Percentiles rank a stretch among this genome's conserved stretches.
phyloP scores from a whole-genome alignment of 2,797 vertebrate species.

The Microchirus variegatus region DNA sequence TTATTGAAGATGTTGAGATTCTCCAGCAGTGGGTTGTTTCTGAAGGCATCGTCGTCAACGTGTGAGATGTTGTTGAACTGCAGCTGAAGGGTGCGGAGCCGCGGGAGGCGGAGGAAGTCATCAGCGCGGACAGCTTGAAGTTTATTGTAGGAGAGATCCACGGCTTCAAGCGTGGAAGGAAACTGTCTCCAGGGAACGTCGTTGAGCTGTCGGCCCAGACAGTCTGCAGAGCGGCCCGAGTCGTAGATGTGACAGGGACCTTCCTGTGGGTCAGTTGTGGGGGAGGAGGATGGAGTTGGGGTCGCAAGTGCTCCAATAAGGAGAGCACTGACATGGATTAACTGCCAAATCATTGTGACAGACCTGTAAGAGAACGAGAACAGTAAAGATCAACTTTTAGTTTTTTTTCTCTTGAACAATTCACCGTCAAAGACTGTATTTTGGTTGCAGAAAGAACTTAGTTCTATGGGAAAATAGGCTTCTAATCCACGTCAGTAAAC shows the following conservation, averaged over 20 bases:
- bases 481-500: too few relatives aligned
- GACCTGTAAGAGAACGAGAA: constrained; percentile 47
- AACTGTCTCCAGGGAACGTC: constrained; percentile 73
- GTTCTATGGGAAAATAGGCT: too few relatives aligned
- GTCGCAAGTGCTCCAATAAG: constrained; percentile 51
- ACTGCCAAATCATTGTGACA: constrained; percentile 54
- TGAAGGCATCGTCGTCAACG: constrained; percentile 78
- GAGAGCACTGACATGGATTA: constrained; percentile 48
- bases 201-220: constrained; percentile 72
- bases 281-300: constrained; percentile 30
- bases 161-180: constrained; percentile 61
- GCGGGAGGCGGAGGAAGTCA: constrained; percentile 71
- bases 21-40: constrained; percentile 75
- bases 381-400: neutral
- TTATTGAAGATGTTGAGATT: constrained; percentile 86
- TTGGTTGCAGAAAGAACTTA: too few relatives aligned
- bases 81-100: constrained; percentile 73
- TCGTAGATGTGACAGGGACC: constrained; percentile 58
- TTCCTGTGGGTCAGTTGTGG: neutral
- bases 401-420: neutral
- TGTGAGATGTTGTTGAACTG: constrained; percentile 83
- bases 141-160: constrained; percentile 87
- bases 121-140: constrained; percentile 60
- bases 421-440: too few relatives aligned
- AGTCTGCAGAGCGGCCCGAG: constrained; percentile 68